These are phyloP conservation scores for Perognathus longimembris DNA, from an alignment of 2,113 vertebrate species.

Conservation along the genomic window DNA sequence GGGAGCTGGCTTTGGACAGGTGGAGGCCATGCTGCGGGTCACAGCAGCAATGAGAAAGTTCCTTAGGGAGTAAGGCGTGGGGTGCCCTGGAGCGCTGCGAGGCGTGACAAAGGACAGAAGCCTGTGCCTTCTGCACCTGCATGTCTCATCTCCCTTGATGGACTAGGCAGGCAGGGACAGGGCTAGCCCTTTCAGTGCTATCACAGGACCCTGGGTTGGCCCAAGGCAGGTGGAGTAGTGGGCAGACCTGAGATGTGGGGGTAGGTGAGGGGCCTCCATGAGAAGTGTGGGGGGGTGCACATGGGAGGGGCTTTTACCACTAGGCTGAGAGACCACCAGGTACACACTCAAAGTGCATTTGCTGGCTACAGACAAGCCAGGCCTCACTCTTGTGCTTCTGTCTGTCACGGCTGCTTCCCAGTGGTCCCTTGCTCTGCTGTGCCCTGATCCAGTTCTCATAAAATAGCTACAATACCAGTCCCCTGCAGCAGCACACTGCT, in stretches of 20 bases:
- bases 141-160: background rate
- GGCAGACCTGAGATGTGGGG: too few relatives aligned
- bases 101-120: background rate
- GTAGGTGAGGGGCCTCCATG: background rate
- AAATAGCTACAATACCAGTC: background rate
- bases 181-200: too few relatives aligned
- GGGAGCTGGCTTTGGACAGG: background rate
- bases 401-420: too few relatives aligned
- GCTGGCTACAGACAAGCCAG: background rate
- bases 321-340: too few relatives aligned
- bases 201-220: background rate
- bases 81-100: too few relatives aligned
- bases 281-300: too few relatives aligned
- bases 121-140: background rate
- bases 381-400: too few relatives aligned
- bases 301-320: background rate
- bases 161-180: background rate
- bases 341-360: too few relatives aligned
- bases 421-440: accelerated
- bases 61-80: background rate
- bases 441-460: too few relatives aligned
- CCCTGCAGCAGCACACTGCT: too few relatives aligned
- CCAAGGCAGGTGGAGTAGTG: accelerated
- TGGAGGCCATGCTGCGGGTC: too few relatives aligned
- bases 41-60: background rate